These are phyloP conservation scores for Notospermus geniculatus DNA, from an alignment of 1,140 invertebrate species.

Conservation along the genomic window DNA sequence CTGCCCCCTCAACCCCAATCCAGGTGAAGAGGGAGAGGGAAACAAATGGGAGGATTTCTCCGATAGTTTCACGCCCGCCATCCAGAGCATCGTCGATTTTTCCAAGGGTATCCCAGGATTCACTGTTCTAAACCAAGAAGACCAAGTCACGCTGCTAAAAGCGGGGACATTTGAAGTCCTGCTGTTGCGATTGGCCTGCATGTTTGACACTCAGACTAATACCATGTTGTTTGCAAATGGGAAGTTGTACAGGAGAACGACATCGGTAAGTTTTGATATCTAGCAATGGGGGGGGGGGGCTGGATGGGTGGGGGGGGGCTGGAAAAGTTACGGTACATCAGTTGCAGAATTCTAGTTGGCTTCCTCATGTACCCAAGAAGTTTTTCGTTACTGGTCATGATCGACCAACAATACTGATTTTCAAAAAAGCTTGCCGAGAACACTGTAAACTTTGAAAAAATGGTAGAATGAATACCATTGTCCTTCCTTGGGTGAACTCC, in stretches of 20 bases:
- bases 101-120: slow-evolving; percentile 91
- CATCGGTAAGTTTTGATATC: slow-evolving; percentile 43
- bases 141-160: slow-evolving; percentile 93
- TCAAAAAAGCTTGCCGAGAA: too few relatives aligned
- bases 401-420: too few relatives aligned
- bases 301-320: too few relatives aligned
- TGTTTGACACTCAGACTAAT: slow-evolving; percentile 51
- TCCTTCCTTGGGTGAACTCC: too few relatives aligned
- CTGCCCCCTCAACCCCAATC: slow-evolving; percentile 91
- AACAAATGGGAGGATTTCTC: slow-evolving; percentile 45
- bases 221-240: slow-evolving; percentile 54
- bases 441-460: too few relatives aligned
- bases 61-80: slow-evolving; percentile 68
- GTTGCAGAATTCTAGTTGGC: too few relatives aligned
- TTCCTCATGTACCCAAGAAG: too few relatives aligned
- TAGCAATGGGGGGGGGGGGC: too few relatives aligned
- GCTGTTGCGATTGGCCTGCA: slow-evolving; percentile 45
- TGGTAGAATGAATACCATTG: too few relatives aligned
- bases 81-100: slow-evolving; percentile 95
- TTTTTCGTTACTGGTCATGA: too few relatives aligned
- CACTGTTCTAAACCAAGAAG: slow-evolving; percentile 86
- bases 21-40: slow-evolving; percentile 65
- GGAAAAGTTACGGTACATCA: too few relatives aligned
- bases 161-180: slow-evolving; percentile 56
- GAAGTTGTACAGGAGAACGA: slow-evolving; percentile 39